Conservation (phyloP, 2,888 invertebrate genomes). For the Ametastegia equiseti region DNA sequence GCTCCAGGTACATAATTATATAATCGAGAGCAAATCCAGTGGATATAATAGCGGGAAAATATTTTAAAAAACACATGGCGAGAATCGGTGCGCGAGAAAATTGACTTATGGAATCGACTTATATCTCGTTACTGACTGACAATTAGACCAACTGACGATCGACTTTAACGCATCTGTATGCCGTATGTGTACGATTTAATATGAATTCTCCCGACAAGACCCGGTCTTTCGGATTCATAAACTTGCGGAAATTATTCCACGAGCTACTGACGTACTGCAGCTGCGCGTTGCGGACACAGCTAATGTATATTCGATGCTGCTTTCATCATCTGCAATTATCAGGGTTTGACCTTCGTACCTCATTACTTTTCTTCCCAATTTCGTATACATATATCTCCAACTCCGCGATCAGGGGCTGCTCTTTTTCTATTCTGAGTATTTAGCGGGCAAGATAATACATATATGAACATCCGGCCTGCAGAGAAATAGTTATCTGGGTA, state of each 20-base stretch:
- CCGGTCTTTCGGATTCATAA: background rate
- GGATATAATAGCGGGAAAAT: background rate
- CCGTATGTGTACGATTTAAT: background rate
- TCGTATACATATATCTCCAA: background rate
- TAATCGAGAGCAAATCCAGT: background rate
- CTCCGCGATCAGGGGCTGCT: too few species aligned
- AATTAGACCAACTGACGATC: slow-evolving; percentile 27
- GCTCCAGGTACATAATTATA: background rate
- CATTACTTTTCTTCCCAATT: background rate
- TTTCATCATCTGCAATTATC: background rate
- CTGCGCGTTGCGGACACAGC: background rate
- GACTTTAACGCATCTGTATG: background rate
- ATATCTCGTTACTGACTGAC: background rate
- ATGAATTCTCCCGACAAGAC: slow-evolving; percentile 4
- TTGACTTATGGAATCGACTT: background rate
- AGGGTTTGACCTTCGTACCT: background rate
- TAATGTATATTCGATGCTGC: background rate
- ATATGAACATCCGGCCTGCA: background rate
- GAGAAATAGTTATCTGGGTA: background rate
- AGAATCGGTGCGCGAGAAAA: background rate
- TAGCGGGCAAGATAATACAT: too few species aligned
- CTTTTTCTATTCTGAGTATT: too few species aligned
- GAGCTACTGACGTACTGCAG: background rate
- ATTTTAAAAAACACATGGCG: background rate
- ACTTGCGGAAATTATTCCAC: background rate